Conservation (phyloP, 2,797 vertebrate genomes). For the Heliangelus exortis region DNA sequence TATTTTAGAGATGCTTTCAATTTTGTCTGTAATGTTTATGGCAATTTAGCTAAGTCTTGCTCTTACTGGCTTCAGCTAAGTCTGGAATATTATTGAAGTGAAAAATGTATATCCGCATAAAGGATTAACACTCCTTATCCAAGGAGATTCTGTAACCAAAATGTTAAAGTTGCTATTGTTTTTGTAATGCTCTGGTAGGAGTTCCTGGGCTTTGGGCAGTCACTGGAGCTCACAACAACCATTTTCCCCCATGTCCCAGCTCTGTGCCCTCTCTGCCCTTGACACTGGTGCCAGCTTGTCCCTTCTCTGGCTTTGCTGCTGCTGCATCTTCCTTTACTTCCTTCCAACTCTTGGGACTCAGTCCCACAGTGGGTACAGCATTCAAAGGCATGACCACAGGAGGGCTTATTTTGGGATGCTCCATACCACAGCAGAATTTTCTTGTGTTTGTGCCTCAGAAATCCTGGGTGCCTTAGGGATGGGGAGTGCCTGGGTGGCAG, state of each 20-base stretch:
- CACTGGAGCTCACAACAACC: neutral
- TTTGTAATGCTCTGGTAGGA: neutral
- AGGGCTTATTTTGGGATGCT: neutral
- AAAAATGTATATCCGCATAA: neutral
- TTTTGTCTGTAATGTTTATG: neutral
- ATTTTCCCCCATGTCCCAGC: neutral
- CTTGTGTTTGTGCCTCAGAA: neutral
- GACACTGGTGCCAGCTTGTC: neutral
- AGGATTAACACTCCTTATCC: neutral
- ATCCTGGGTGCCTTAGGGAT: neutral
- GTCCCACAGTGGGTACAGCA: fast-evolving
- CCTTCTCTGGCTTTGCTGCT: neutral
- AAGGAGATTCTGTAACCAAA: neutral
- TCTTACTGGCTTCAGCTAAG: neutral
- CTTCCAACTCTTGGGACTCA: neutral
- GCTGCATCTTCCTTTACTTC: neutral
- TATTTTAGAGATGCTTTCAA: neutral
- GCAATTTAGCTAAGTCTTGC: neutral
- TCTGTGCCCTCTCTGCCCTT: neutral
- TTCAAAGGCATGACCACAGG: neutral
- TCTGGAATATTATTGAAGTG: neutral
- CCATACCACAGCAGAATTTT: neutral
- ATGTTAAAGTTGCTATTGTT: neutral
- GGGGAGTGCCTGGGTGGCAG: neutral
- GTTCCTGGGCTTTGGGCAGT: neutral